Conservation (phyloP, 2,888 invertebrate genomes). For the Rhamphomyia laevipes region DNA sequence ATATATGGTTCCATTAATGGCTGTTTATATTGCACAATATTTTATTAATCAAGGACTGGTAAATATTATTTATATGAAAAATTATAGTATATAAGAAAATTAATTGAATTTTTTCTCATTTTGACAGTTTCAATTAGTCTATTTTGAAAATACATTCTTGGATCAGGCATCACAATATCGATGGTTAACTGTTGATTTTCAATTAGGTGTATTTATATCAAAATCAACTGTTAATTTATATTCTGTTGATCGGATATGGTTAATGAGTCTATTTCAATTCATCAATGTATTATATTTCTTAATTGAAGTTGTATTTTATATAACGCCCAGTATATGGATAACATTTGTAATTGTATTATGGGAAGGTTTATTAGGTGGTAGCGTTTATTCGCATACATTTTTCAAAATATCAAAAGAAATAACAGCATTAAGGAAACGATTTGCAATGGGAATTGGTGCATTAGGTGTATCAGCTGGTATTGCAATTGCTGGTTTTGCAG, state of each 20-base stretch:
- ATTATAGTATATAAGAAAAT: not conserved
- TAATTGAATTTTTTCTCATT: too few species aligned
- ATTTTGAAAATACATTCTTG: conserved; percentile 51
- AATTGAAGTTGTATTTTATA: conserved; percentile 49
- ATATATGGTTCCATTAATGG: conserved; percentile 63
- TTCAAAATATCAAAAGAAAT: conserved; percentile 58
- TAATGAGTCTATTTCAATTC: conserved; percentile 57
- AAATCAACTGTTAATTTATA: conserved; percentile 69
- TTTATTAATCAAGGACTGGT: conserved; percentile 81
- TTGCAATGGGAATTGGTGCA: conserved; percentile 61
- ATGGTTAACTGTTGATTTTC: conserved; percentile 73
- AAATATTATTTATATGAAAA: conserved; percentile 22
- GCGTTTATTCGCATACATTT: conserved; percentile 77
- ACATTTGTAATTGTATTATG: conserved; percentile 53
- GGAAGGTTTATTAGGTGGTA: conserved; percentile 66
- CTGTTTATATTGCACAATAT: conserved; percentile 75
- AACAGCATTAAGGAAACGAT: conserved; percentile 41
- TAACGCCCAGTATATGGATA: conserved; percentile 54
- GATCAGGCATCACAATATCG: conserved; percentile 55
- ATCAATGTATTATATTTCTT: conserved; percentile 51
- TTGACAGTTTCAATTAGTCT: conserved; percentile 59
- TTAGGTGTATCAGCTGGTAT: conserved; percentile 68
- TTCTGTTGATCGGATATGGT: conserved; percentile 54
- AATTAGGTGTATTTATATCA: conserved; percentile 72
- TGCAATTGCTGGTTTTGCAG: conserved; percentile 56